Base-by-base conservation (phyloP, 92 coral and sea anemone species). In the Virgularia gustaviana region DNA sequence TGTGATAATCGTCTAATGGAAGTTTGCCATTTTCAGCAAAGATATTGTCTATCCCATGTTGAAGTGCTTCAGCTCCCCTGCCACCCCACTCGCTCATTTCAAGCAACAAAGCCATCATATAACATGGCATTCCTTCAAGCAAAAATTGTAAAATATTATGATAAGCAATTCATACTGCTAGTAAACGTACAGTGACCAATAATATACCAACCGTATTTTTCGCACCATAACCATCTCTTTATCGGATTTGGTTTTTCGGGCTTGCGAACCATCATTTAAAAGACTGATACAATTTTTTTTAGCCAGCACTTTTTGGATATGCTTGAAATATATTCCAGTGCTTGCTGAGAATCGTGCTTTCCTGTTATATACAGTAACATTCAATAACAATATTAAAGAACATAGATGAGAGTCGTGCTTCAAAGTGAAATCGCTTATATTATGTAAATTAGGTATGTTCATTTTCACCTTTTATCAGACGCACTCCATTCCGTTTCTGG, bases 201-300 rank as follows among this genome's bases (percentile, higher is more conserved):
- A 49, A 27, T 27, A 27, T 4, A 56, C 70, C 27, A 20, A 63
- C 61, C 53, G 45, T 45, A 39, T 39, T 27, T 45, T 32, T 44
- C 65, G 76, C 76, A 70, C 65, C 41, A 70, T 5, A 8, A 70
- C 65, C 76, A 70, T 70, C 51, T 70, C 65, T n/a, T 70, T 70
- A 28, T 70, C 76, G 0, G 65, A 49, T 30, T 70, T 70, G 1
- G 65, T 70, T 30, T 70, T 70, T 11, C 65, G 30, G 0, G 65
- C 76, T 42, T 70, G 76, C 19, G 76, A 70, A 2, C 76, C 65
- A 51, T 70, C 65, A 18, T 61, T 70, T 4, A 70, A 45, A 30
- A 70, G 34, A n/a, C 65, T 70, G 39, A 51, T 49, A 20, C 10
- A 70, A n/a, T 70, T 32, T 42, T 65, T 65, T 18, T 9, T 13